These are phyloP conservation scores for Colistium nudipinnis DNA, from an alignment of 2,113 vertebrate species.

Conservation along the genomic window DNA sequence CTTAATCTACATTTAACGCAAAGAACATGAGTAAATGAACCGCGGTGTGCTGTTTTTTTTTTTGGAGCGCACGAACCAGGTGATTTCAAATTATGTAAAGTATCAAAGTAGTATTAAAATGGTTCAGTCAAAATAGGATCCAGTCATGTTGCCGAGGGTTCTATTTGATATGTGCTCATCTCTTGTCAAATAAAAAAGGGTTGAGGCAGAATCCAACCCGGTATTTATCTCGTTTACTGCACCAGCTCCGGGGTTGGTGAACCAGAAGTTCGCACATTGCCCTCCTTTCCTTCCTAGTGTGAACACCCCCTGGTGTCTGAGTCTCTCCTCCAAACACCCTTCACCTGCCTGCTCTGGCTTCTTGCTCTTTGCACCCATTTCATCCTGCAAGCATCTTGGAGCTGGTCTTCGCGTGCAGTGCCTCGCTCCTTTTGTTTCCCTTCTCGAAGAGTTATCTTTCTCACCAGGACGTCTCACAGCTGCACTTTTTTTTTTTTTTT, in stretches of 20 bases:
- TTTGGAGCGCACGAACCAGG: too few species aligned
- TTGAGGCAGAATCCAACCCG: neutral
- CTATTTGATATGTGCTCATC: neutral
- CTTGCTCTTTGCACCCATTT: constrained; percentile 29
- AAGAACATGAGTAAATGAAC: neutral
- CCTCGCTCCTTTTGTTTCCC: constrained; percentile 21
- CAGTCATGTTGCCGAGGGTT: too few species aligned
- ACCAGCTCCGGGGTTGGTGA: constrained; percentile 18
- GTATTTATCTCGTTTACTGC: constrained; percentile 33
- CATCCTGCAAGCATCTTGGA: constrained; percentile 34
- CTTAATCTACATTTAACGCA: neutral
- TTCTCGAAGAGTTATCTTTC: constrained; percentile 30
- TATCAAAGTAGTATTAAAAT: too few species aligned
- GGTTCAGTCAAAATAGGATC: too few species aligned
- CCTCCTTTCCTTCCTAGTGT: constrained; percentile 2
- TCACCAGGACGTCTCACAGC: constrained; percentile 19
- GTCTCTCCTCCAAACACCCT: constrained; percentile 25
- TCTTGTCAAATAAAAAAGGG: neutral
- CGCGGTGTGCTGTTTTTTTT: too few species aligned
- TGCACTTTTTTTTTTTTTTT: constrained; percentile 8
- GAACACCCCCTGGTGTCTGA: constrained; percentile 25
- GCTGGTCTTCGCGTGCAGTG: constrained; percentile 28
- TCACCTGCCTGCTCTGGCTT: constrained; percentile 29
- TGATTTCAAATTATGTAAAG: too few species aligned
- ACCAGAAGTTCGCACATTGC: constrained; percentile 17